Evolutionary conservation across 1,140 invertebrate genomes (phyloP).

Genomic region (Bombus pyrosoma): DNA sequence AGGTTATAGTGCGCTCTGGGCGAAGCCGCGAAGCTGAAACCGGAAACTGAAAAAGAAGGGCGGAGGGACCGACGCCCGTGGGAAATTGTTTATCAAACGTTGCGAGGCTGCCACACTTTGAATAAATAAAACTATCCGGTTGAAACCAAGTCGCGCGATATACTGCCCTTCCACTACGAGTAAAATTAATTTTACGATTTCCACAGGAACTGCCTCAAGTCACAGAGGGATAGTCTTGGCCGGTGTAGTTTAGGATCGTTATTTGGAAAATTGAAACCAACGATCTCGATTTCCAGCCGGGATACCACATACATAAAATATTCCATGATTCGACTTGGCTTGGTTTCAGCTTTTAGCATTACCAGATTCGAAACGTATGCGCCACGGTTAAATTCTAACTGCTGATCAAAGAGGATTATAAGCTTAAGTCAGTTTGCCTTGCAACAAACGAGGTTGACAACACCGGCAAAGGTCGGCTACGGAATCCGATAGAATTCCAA

Average conservation of each 20-base stretch:
- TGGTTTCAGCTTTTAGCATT: slow-evolving; percentile 56
- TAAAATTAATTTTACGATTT: slow-evolving; percentile 16
- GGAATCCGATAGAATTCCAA: neutral
- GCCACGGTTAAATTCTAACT: slow-evolving; percentile 48
- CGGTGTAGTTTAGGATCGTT: slow-evolving; percentile 42
- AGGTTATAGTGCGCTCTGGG: slow-evolving; percentile 48
- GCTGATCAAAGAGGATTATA: slow-evolving; percentile 58
- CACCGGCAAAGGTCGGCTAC: neutral
- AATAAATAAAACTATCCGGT: neutral
- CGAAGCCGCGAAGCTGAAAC: no score
- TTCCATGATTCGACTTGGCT: slow-evolving; percentile 51
- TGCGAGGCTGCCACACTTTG: neutral
- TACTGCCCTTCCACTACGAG: neutral
- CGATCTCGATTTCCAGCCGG: slow-evolving; percentile 33
- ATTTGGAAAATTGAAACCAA: slow-evolving; percentile 53
- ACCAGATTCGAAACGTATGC: slow-evolving; percentile 51
- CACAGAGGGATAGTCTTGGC: neutral
- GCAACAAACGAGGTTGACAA: slow-evolving; percentile 8
- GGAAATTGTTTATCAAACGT: slow-evolving; percentile 51
- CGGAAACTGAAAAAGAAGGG: neutral
- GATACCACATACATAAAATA: slow-evolving; percentile 56
- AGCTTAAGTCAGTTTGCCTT: slow-evolving; percentile 34
- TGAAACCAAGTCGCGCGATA: neutral
- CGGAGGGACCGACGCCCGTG: no score
- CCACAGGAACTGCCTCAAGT: slow-evolving; percentile 1